Conservation (phyloP, 2,113 vertebrate species). For the Alligator mississippiensis region DNA sequence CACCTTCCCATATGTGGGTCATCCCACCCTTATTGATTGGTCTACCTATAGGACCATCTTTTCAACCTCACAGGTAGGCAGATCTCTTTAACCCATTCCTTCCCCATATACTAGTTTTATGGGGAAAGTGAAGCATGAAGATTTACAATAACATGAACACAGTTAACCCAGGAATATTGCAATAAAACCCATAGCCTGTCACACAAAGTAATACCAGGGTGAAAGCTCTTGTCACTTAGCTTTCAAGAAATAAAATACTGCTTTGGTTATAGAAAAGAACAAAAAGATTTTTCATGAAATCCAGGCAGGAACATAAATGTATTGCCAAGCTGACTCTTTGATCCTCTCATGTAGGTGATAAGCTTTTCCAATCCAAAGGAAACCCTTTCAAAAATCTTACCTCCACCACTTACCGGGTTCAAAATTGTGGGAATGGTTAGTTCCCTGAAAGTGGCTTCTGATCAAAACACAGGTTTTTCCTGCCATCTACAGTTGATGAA, state of each 20-base stretch:
- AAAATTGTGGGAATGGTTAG: neutral
- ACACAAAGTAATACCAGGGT: no score
- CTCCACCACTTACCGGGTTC: neutral
- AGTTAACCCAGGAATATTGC: no score
- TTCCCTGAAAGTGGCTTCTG: neutral
- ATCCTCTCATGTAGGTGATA: neutral
- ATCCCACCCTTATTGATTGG: no score
- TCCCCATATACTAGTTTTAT: no score
- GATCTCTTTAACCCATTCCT: no score
- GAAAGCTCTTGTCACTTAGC: no score
- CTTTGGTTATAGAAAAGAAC: neutral
- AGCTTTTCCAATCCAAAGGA: neutral
- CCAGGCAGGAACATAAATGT: neutral
- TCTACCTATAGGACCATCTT: no score
- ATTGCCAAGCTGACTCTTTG: neutral
- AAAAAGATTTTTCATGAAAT: neutral
- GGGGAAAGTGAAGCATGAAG: no score
- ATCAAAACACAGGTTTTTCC: neutral
- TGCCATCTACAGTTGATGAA: neutral
- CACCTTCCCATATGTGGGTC: no score
- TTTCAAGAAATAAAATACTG: neutral
- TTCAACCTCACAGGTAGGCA: no score
- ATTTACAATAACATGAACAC: no score
- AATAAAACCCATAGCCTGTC: no score
- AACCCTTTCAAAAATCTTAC: neutral